A percentile compares a stretch with the other conserved stretches of the same genome.
These are phyloP conservation scores for Girardinichthys multiradiatus DNA, from an alignment of 2,113 vertebrate genomes.

Conservation along the genomic window DNA sequence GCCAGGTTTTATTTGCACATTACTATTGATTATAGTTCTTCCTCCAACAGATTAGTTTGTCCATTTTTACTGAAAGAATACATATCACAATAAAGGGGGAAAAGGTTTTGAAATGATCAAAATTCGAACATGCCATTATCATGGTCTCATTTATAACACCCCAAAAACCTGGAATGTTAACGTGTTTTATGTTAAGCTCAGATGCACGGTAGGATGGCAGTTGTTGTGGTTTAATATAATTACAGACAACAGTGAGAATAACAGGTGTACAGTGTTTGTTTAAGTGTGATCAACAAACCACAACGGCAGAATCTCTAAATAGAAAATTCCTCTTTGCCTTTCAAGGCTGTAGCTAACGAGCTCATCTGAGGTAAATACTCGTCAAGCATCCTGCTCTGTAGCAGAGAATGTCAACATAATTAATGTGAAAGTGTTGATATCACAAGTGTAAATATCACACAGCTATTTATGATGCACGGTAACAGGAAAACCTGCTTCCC, in stretches of 20 bases:
- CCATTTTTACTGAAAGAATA: no score
- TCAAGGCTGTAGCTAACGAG: conserved; percentile 2
- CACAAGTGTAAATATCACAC: conserved; percentile 33
- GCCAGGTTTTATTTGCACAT: no score
- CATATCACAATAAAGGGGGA: background rate
- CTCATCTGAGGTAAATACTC: background rate
- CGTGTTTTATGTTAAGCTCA: background rate
- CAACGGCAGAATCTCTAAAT: conserved; percentile 5
- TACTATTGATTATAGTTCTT: no score
- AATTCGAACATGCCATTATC: background rate
- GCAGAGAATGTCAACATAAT: conserved; percentile 18
- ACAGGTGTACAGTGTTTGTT: background rate
- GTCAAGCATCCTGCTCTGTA: conserved; percentile 3
- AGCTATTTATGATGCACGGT: conserved; percentile 6
- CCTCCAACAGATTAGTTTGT: no score
- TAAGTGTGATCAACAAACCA: conserved; percentile 5
- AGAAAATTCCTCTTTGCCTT: background rate
- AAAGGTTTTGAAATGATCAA: background rate
- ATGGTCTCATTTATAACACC: background rate
- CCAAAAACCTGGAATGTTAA: background rate
- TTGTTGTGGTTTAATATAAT: conserved; percentile 1
- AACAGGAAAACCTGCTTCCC: conserved; percentile 13
- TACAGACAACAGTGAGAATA: background rate
- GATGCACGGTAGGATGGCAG: background rate
- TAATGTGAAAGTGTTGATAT: conserved; percentile 33